Evolutionary conservation across 2,888 invertebrate genomes (phyloP), one percentile per base, ranked within the genome.

Genomic region (Mechanitis mazaeus): DNA sequence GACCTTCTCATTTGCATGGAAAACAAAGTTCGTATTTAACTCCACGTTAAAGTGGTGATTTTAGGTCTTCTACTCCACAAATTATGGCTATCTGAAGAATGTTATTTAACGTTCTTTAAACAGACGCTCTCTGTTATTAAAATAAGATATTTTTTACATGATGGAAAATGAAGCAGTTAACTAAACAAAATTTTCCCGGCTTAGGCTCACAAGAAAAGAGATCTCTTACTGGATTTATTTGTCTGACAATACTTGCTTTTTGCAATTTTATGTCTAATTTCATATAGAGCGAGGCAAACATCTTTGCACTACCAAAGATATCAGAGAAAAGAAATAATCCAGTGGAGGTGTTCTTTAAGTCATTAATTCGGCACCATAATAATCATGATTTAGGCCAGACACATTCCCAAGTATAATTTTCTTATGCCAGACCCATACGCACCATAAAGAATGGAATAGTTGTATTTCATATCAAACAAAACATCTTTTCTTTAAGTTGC

Each of bases 11-110:
- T 90, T 42, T 93, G 92, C 60, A 92, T 86, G 0, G 82, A 70
- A 84, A 84, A 87, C 0, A 88, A 69, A 0, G 72, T 74, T 12
- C 76, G 92, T 70, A 70, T 90, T 83, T 76, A 84, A 69, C 74
- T 91, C 75, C 79, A 82, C 3, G 88, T 68, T 28, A 84, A 61
- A 0, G 71, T 68, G 1, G 81, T 91, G 11, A 93, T 91, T 67
- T 90, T 90, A 4, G 88, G 88, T 9, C 91, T 91, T 59, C 81
- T 84, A 56, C 80, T 76, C 76, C 92, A 91, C 55, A 93, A 76
- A 73, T 97, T 95, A 71, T 93, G 93, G 59, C 93, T 93, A 79
- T 97, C 96, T 73, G 95, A 94, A 0, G 96, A 96, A 79, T 97
- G 96, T 58, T 91, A 91, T 0, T 92, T 92, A 54, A 97, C 92